phyloP scores from a whole-genome alignment of 2,113 vertebrate species.

The Dryoscopus gambensis region DNA sequence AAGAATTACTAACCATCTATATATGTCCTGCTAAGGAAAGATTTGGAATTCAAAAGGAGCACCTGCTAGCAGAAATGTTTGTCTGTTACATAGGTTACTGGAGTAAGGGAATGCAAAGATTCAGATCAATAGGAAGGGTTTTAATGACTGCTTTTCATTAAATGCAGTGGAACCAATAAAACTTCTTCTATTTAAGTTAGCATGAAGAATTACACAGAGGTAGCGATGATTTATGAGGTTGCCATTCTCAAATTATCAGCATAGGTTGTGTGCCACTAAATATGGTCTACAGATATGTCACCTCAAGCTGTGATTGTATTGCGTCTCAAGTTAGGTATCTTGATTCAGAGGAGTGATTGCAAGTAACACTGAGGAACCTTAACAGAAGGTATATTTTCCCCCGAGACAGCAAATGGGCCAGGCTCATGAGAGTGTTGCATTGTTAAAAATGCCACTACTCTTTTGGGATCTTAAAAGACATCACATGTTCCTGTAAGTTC shows the following conservation, averaged over 20 bases:
- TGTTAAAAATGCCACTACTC: background rate
- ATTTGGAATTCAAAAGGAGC: background rate
- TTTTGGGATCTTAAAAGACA: background rate
- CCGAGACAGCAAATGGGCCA: background rate
- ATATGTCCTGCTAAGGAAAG: background rate
- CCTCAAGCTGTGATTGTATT: background rate
- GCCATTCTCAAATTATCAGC: background rate
- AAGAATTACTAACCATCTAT: background rate
- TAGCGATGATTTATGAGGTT: background rate
- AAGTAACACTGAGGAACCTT: background rate
- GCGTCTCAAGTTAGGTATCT: background rate
- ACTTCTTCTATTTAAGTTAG: background rate
- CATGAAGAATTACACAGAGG: background rate
- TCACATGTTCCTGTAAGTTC: background rate
- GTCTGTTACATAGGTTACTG: background rate
- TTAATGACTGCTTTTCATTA: constrained; percentile 37
- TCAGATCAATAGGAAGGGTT: background rate
- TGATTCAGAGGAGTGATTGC: background rate
- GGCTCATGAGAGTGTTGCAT: background rate
- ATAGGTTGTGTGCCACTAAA: background rate
- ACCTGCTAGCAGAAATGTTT: background rate
- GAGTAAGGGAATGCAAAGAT: background rate
- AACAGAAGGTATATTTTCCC: background rate
- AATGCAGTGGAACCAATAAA: background rate
- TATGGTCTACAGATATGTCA: background rate